These are phyloP conservation scores for Whitmania pigra DNA, from an alignment of 1,140 invertebrate genomes.

Conservation along the genomic window DNA sequence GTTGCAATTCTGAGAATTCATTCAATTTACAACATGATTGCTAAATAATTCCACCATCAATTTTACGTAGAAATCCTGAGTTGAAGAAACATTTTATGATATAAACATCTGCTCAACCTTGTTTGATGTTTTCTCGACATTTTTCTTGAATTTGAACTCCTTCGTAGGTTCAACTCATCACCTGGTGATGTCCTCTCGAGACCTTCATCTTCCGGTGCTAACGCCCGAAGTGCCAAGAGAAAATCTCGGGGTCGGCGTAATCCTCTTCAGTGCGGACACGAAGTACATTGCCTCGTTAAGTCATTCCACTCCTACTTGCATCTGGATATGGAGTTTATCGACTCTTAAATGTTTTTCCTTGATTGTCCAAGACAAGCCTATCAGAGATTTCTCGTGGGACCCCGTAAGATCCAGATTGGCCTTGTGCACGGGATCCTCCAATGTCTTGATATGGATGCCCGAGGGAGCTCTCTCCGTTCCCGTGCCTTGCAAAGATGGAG, in stretches of 20 bases:
- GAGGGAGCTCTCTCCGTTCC: conserved; percentile 39
- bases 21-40: no score
- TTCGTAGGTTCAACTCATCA: no score
- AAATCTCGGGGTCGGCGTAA: conserved; percentile 38
- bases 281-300: conserved; percentile 41
- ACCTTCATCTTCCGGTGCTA: conserved; percentile 32
- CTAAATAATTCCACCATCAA: no score
- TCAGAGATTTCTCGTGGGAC: conserved; percentile 40
- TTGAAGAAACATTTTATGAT: no score
- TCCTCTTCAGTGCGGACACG: conserved; percentile 39
- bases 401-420: conserved; percentile 36
- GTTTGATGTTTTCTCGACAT: no score
- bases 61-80: no score
- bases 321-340: conserved; percentile 42
- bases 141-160: no score
- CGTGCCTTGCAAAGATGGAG: conserved; percentile 39
- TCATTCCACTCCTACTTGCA: conserved; percentile 40
- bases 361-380: conserved; percentile 35
- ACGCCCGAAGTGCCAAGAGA: conserved; percentile 40
- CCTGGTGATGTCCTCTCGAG: neutral
- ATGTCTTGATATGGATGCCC: conserved; percentile 43
- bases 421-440: conserved; percentile 39
- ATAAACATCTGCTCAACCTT: no score
- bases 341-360: conserved; percentile 33
- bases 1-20: neutral